These are phyloP conservation scores for Agriopis leucophaearia DNA, from an alignment of 2,888 invertebrate species.

Conservation along the genomic window DNA sequence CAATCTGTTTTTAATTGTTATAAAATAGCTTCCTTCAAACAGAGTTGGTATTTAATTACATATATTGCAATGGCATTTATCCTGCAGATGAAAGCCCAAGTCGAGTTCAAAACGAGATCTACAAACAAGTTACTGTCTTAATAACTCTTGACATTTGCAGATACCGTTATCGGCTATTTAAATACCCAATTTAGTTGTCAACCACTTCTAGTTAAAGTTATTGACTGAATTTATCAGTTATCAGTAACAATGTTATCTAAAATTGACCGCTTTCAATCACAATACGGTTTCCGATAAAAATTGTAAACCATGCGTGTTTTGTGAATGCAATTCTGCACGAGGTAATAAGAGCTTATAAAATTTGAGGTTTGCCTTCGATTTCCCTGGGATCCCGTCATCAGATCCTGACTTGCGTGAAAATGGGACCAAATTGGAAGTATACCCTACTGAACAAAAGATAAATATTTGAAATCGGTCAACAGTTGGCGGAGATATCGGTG, in stretches of 20 bases:
- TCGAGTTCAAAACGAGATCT: conserved; percentile 3
- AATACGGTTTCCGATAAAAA: conserved; percentile 14
- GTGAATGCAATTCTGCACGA: background rate
- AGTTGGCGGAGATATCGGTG: too few species aligned
- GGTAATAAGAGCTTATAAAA: too few species aligned
- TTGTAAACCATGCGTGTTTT: background rate
- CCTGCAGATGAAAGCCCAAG: conserved; percentile 1
- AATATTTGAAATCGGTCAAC: too few species aligned
- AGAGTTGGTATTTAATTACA: background rate
- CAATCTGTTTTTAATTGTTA: too few species aligned
- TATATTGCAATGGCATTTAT: background rate
- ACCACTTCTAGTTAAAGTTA: conserved; percentile 30
- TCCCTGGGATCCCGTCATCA: too few species aligned
- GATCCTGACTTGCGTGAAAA: too few species aligned
- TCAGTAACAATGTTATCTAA: conserved; percentile 38
- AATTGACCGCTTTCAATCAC: conserved; percentile 34
- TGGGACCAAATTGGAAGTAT: too few species aligned
- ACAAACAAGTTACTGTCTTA: conserved; percentile 6
- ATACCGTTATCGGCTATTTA: conserved; percentile 36
- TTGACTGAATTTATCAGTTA: conserved; percentile 11
- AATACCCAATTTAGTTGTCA: conserved; percentile 31
- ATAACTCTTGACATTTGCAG: conserved; percentile 12
- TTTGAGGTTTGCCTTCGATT: too few species aligned
- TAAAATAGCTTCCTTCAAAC: background rate
- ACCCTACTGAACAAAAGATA: too few species aligned